Evolutionary conservation across 2,797 vertebrate species (phyloP).

Genomic region (Miopithecus talapoin): DNA sequence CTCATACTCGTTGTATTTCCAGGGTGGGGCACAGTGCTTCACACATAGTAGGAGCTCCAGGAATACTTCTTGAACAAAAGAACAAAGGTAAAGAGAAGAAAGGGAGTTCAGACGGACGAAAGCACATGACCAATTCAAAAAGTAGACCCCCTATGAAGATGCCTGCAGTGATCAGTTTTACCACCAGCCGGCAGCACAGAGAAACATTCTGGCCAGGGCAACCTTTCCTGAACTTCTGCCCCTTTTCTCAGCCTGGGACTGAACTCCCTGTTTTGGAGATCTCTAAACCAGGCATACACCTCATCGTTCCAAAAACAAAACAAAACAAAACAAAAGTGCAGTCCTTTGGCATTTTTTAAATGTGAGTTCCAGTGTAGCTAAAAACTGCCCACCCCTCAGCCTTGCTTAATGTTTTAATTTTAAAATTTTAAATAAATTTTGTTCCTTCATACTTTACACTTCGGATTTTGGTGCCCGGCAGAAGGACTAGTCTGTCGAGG

Average conservation of each 20-base stretch:
- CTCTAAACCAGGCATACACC: neutral
- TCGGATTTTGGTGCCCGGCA: slow-evolving; percentile 93
- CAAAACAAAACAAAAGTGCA: neutral
- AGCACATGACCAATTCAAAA: fast-evolving
- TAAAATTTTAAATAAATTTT: slow-evolving; percentile 89
- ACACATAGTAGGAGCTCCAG: neutral
- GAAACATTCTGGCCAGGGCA: neutral
- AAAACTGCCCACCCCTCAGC: neutral
- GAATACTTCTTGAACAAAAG: neutral
- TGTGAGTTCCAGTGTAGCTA: neutral
- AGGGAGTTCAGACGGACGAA: neutral
- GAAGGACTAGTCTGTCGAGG: slow-evolving; percentile 91
- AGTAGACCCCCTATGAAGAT: neutral
- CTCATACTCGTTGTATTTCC: neutral
- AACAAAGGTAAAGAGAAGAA: neutral
- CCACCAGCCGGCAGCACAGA: slow-evolving; percentile 77
- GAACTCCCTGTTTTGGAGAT: neutral
- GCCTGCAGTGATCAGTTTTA: neutral
- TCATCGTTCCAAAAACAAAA: neutral
- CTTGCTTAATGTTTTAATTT: neutral
- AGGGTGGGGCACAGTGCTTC: neutral
- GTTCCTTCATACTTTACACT: slow-evolving; percentile 95
- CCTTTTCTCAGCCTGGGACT: neutral
- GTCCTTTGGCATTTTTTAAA: neutral
- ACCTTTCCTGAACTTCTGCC: neutral